Percentiles rank a stretch among this genome's conserved stretches.
These are phyloP conservation scores for Drosophila orena DNA, from an alignment of 1,140 invertebrate genomes.

Conservation along the genomic window DNA sequence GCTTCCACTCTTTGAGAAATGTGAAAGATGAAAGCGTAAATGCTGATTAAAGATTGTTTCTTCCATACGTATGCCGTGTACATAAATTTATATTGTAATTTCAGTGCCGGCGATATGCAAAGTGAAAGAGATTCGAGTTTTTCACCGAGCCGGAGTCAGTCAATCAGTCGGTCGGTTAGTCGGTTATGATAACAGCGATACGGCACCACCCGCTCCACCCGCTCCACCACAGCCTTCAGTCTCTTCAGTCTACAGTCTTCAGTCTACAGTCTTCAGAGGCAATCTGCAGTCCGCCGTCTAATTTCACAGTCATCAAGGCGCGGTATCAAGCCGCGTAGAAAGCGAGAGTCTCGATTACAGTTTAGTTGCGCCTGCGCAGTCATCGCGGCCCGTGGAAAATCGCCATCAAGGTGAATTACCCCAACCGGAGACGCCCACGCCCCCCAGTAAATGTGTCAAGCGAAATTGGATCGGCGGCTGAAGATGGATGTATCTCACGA, in stretches of 20 bases:
- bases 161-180: constrained; percentile 65
- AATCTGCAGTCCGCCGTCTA: constrained; percentile 41
- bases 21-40: constrained; percentile 80
- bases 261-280: constrained; percentile 8
- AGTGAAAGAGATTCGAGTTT: constrained; percentile 60
- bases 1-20: constrained; percentile 71
- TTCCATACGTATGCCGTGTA: constrained; percentile 46
- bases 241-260: constrained; percentile 10
- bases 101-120: constrained; percentile 53
- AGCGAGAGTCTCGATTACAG: constrained; percentile 74
- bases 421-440: constrained; percentile 16
- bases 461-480: constrained; percentile 22
- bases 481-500: constrained; percentile 34
- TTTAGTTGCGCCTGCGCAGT: constrained; percentile 61
- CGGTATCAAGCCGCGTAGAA: constrained; percentile 50
- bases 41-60: constrained; percentile 80
- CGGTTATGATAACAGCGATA: constrained; percentile 65
- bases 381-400: constrained; percentile 47
- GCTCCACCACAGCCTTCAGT: constrained; percentile 20
- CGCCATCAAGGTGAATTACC: constrained; percentile 48
- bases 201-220: constrained; percentile 49
- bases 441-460: constrained; percentile 39
- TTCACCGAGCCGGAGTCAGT: constrained; percentile 28
- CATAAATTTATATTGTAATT: constrained; percentile 76
- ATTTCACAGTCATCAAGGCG: constrained; percentile 72